Evolutionary conservation across 2,113 vertebrate genomes (phyloP), one percentile per base, ranked within the genome.

Genomic region (Coptodon bakossiorum): DNA sequence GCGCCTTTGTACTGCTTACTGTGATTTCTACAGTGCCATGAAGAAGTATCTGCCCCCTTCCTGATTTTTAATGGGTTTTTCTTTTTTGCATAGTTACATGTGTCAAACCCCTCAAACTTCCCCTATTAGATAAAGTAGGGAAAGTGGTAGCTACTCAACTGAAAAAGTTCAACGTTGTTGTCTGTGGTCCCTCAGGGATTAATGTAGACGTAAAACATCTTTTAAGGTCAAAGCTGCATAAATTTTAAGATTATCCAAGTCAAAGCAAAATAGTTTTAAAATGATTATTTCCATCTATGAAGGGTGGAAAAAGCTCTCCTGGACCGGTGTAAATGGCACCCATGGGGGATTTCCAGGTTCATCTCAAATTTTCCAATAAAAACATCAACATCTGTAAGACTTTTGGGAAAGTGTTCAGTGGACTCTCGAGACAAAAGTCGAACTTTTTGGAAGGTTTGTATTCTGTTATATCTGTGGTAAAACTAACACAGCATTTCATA

Each of bases 331-430:
- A 17, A 17, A 19, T 17, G 3, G 14, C 6, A 17, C 7, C 45
- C 14, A 48, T 17, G 8, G 14, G 14, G 27, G 38, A 4, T 24
- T 71, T 45, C 38, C 38, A 73, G 66, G 8, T 1, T 43, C n/a
- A 1, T 73, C 22, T 45, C 22, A 45, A 4, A 27, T 2, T 45
- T 73, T 1, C 66, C 38, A 45, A 4, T 16, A 43, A 71, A 45
- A 6, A 43, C 7, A 73, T 27, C n/a, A 0, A 43, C 36, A 43
- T 0, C 36, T 40, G 36, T 24, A 43, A 71, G 63, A 71, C n/a
- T 71, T 71, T 43, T 12, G 17, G 66, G 36, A 71, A 71, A 71
- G 38, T 68, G 11, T 4, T 63, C 59, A 36, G 59, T 38, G 34
- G 34, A 63, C 59, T 36, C 31, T 36, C 6, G 3, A n/a, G 31